Evolutionary conservation across 2,888 invertebrate species (phyloP).

Genomic region (Phoenoteleia sp.): DNA sequence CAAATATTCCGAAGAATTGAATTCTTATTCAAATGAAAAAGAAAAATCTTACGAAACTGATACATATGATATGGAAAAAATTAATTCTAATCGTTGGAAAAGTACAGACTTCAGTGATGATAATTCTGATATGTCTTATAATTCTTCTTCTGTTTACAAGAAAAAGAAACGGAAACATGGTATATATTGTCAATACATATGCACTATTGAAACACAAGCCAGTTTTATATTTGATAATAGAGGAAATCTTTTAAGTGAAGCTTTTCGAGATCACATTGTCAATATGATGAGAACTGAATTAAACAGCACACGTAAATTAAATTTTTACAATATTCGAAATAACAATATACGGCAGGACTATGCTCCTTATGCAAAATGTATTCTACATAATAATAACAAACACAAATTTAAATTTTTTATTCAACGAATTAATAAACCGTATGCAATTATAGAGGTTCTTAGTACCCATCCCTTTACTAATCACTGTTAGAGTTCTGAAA

Average conservation of each 20-base stretch:
- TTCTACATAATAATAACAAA: neutral
- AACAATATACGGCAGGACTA: neutral
- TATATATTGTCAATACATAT: too few relatives aligned
- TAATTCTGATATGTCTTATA: too few relatives aligned
- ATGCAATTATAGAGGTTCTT: neutral
- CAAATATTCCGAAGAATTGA: too few relatives aligned
- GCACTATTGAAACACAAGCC: too few relatives aligned
- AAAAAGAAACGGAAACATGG: too few relatives aligned
- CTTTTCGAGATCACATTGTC: neutral
- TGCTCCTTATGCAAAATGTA: neutral
- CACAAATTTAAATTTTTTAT: neutral
- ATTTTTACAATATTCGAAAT: neutral
- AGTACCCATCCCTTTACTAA: neutral
- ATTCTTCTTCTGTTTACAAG: too few relatives aligned
- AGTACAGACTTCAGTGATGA: too few relatives aligned
- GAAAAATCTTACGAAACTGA: too few relatives aligned
- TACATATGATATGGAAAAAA: too few relatives aligned
- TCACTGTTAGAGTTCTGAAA: neutral
- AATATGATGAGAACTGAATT: neutral
- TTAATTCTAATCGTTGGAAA: too few relatives aligned
- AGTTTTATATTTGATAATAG: neutral
- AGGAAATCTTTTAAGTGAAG: neutral
- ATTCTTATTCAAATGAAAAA: too few relatives aligned
- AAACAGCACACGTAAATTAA: neutral
- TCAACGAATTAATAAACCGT: neutral